Conservation (phyloP, 2,113 vertebrate genomes). For the Tonatia bakeri region DNA sequence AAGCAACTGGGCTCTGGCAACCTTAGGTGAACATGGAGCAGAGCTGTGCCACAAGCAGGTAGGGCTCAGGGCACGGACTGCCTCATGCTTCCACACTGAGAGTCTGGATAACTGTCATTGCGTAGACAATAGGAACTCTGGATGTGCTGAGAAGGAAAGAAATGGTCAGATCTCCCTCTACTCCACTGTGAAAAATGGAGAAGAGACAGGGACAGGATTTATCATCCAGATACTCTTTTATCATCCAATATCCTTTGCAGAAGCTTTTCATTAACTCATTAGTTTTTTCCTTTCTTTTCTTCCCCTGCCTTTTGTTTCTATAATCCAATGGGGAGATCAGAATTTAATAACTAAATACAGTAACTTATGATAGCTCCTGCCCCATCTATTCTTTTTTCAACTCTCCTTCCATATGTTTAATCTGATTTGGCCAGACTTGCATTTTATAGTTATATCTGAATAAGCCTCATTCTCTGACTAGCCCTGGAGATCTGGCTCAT, state of each 20-base stretch:
- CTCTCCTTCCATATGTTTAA: not conserved
- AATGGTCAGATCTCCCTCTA: not conserved
- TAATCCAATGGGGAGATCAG: not conserved
- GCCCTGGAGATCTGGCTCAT: not conserved
- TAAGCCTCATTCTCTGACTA: not conserved
- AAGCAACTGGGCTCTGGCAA: not conserved
- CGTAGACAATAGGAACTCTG: not conserved
- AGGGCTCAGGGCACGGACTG: too few relatives aligned
- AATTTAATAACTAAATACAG: not conserved
- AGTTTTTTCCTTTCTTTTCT: not conserved
- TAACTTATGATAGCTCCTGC: not conserved
- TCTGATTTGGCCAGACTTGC: not conserved
- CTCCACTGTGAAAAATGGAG: not conserved
- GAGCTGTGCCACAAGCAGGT: not conserved
- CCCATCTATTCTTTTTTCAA: not conserved
- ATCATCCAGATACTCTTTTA: not conserved
- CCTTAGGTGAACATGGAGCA: accelerated
- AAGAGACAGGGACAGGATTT: not conserved
- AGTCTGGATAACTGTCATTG: not conserved
- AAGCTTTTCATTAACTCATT: not conserved
- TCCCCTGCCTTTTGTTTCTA: not conserved
- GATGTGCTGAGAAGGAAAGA: not conserved
- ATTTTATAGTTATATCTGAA: not conserved
- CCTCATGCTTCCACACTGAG: accelerated
- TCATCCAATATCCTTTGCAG: not conserved